These are phyloP conservation scores for Aulostomus chinensis DNA, from an alignment of 2,797 vertebrate species.

Conservation along the genomic window DNA sequence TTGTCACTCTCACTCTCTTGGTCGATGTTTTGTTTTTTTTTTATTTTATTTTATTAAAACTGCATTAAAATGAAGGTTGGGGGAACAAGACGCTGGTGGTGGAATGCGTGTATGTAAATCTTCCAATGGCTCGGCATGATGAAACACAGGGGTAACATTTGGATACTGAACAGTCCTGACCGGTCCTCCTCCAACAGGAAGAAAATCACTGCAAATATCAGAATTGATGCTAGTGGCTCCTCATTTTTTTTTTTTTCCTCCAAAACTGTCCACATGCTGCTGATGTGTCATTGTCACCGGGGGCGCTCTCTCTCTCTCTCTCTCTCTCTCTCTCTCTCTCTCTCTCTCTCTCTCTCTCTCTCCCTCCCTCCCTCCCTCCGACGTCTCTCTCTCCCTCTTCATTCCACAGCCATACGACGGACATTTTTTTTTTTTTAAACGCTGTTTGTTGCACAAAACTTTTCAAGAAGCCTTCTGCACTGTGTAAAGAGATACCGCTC, in stretches of 20 bases:
- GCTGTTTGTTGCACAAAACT: constrained; percentile 87
- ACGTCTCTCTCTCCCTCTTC: too few relatives aligned
- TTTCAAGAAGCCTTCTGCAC: constrained; percentile 87
- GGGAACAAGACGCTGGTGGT: too few relatives aligned
- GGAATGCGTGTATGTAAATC: constrained; percentile 21
- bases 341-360: too few relatives aligned
- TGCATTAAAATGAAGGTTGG: constrained; percentile 58
- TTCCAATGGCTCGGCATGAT: constrained; percentile 13
- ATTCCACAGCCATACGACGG: constrained; percentile 72
- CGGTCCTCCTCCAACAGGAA: too few relatives aligned
- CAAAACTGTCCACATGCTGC: constrained; percentile 22
- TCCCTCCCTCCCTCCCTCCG: too few relatives aligned
- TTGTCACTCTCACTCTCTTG: constrained; percentile 54
- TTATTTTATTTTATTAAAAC: constrained; percentile 57
- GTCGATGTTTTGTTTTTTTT: constrained; percentile 47
- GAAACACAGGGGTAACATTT: constrained; percentile 19
- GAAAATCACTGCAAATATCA: too few relatives aligned
- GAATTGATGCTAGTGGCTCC: too few relatives aligned
- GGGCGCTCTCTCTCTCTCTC: too few relatives aligned
- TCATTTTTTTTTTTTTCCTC: too few relatives aligned
- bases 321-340: too few relatives aligned
- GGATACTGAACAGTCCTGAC: too few relatives aligned
- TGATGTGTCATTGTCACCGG: constrained; percentile 48
- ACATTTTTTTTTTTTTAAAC: constrained; percentile 81
- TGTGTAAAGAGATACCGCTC: constrained; percentile 81